A percentile compares a stretch with the other conserved stretches of the same genome.
These are phyloP conservation scores for Enhydra lutris DNA, from an alignment of 2,113 vertebrate genomes.

Conservation along the genomic window DNA sequence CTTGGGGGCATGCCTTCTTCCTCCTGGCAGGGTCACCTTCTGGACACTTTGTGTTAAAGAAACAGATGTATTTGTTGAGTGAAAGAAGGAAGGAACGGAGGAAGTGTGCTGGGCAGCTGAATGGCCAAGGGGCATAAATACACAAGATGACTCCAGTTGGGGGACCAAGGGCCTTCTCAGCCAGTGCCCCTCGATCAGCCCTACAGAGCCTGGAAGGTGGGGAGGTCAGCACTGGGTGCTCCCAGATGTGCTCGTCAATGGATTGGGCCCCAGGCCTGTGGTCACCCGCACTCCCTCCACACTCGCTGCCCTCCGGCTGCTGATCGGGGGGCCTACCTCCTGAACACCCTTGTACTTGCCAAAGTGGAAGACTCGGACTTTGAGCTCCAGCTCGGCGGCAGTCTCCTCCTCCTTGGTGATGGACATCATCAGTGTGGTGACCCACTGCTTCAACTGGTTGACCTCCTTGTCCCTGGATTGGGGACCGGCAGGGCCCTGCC, in stretches of 20 bases:
- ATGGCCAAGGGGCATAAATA: neutral
- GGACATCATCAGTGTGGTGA: conserved; percentile 77
- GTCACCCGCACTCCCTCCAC: neutral
- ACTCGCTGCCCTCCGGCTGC: accelerated
- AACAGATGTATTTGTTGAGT: neutral
- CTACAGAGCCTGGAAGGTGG: neutral
- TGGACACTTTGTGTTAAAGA: neutral
- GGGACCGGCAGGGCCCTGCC: neutral
- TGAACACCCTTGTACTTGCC: conserved; percentile 82
- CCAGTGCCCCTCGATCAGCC: neutral
- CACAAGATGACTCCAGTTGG: neutral
- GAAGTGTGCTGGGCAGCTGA: neutral
- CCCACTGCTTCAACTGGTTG: conserved; percentile 82
- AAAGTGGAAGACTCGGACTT: conserved; percentile 84
- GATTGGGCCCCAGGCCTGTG: neutral
- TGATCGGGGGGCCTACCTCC: conserved; percentile 81
- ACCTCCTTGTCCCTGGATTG: conserved; percentile 85
- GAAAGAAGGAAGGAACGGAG: neutral
- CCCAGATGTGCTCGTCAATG: neutral
- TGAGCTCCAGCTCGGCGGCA: conserved; percentile 84
- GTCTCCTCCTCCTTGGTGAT: conserved; percentile 84
- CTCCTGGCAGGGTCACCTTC: neutral
- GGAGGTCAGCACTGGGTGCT: neutral
- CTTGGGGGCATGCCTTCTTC: neutral
- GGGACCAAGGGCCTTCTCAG: neutral